These are phyloP conservation scores for Agonopterix heracliana DNA, from an alignment of 2,888 invertebrate species.

Conservation along the genomic window DNA sequence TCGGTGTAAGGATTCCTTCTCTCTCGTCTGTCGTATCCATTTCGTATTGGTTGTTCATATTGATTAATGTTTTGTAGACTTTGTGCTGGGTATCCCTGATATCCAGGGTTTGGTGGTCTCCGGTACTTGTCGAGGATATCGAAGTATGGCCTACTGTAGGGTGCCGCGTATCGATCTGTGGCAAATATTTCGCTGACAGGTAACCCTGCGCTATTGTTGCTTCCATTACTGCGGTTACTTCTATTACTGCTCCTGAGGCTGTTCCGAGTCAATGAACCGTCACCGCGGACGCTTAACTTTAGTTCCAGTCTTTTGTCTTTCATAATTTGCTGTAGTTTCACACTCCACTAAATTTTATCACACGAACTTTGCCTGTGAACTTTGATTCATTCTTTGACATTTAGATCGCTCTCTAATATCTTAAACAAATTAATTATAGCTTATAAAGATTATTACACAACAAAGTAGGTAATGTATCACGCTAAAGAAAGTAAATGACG, in stretches of 20 bases:
- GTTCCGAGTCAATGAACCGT: constrained; percentile 60
- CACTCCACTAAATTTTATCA: constrained; percentile 20
- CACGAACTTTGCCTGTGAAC: not conserved
- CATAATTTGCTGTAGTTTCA: constrained; percentile 32
- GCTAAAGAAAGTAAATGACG: constrained; percentile 55
- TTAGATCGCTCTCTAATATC: constrained; percentile 28
- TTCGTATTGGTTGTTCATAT: constrained; percentile 42
- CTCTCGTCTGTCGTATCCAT: constrained; percentile 27
- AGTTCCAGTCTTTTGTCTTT: constrained; percentile 69
- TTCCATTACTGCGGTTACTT: constrained; percentile 56
- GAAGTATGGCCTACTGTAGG: constrained; percentile 53
- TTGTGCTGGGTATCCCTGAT: constrained; percentile 56
- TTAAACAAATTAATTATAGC: constrained; percentile 40
- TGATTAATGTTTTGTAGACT: constrained; percentile 59
- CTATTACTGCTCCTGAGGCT: constrained; percentile 56
- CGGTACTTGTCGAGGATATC: constrained; percentile 59
- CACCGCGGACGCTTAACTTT: constrained; percentile 66
- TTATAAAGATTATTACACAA: constrained; percentile 32
- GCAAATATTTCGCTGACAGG: constrained; percentile 66
- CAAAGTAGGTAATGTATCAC: constrained; percentile 40
- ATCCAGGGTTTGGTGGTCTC: constrained; percentile 44
- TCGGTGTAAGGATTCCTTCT: constrained; percentile 49
- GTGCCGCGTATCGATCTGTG: constrained; percentile 55
- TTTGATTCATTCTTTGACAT: constrained; percentile 26
- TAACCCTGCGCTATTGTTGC: constrained; percentile 45